Percentiles rank a stretch among this genome's conserved stretches.
Conservation (phyloP, 2,113 vertebrate genomes). For the Sebastes schlegelii region DNA sequence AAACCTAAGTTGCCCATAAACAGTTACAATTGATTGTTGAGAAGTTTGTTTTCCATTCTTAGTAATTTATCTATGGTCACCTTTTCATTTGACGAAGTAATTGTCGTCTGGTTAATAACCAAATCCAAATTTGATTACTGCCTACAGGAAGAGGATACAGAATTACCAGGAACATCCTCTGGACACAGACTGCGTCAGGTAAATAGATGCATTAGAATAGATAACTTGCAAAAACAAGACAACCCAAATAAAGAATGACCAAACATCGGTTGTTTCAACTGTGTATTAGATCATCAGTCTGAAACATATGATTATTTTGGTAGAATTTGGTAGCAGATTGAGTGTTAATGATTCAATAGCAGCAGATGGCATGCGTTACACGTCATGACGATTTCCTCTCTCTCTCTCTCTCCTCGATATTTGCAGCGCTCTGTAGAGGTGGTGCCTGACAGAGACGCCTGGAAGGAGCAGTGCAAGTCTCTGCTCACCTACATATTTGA, state of each 20-base stretch:
- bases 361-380: background rate
- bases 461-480: slow-evolving; percentile 93
- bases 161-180: slow-evolving; percentile 88
- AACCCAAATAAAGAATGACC: too few species aligned
- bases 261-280: too few species aligned
- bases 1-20: background rate
- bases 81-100: background rate
- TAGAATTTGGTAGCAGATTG: background rate
- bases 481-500: slow-evolving; percentile 93
- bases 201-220: background rate
- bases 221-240: background rate
- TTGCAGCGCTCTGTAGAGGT: slow-evolving; percentile 74
- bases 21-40: background rate
- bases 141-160: slow-evolving; percentile 86
- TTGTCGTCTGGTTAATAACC: background rate
- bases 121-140: background rate
- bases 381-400: background rate
- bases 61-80: background rate
- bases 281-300: background rate
- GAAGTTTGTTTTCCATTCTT: background rate
- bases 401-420: background rate
- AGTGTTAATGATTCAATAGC: background rate
- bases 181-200: slow-evolving; percentile 86
- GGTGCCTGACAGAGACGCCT: slow-evolving; percentile 86
- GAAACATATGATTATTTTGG: background rate